These are phyloP conservation scores for Catagonus wagneri DNA, from an alignment of 2,113 vertebrate species.

Conservation along the genomic window DNA sequence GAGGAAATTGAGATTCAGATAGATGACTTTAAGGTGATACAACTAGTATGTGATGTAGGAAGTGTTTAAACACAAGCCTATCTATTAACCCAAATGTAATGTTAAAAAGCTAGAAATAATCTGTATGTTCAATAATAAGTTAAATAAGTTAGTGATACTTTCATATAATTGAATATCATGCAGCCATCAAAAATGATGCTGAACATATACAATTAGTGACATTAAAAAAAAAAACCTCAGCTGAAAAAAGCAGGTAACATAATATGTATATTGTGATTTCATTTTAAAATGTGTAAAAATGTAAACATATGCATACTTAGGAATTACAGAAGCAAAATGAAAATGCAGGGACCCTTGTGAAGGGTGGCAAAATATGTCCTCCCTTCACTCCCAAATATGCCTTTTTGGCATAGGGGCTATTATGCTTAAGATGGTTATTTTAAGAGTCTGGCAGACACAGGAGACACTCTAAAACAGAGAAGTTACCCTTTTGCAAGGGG, in stretches of 20 bases:
- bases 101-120: neutral
- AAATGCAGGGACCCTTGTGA: neutral
- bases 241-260: neutral
- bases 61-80: neutral
- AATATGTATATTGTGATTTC: neutral
- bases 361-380: neutral
- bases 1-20: neutral
- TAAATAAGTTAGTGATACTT: neutral
- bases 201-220: neutral
- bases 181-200: neutral
- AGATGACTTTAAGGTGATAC: neutral
- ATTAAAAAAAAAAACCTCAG: neutral
- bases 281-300: constrained; percentile 10
- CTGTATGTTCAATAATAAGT: neutral
- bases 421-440: neutral
- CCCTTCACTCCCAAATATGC: neutral
- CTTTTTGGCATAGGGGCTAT: neutral
- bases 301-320: neutral
- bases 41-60: neutral
- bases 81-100: neutral
- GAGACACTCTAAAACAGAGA: neutral
- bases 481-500: neutral
- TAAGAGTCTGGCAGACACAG: neutral
- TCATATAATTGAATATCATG: neutral
- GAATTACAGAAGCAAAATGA: neutral